These are phyloP conservation scores for Phoenicopterus ruber DNA, from an alignment of 2,113 vertebrate species.

Conservation along the genomic window DNA sequence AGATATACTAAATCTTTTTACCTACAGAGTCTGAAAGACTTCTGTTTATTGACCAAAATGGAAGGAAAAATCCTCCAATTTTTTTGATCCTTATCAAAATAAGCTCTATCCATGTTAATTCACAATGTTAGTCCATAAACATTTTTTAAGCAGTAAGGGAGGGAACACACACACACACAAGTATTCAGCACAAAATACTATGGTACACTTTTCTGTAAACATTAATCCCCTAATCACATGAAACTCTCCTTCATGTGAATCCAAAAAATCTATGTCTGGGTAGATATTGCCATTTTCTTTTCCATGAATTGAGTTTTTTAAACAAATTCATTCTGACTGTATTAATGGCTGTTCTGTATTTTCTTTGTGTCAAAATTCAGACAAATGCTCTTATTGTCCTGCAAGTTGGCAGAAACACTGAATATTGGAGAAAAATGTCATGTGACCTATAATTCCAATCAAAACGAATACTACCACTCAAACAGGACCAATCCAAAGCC, in stretches of 20 bases:
- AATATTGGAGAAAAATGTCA: constrained; percentile 52
- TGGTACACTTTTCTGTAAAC: neutral
- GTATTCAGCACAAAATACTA: neutral
- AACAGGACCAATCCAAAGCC: constrained; percentile 31
- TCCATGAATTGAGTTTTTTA: neutral
- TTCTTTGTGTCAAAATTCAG: constrained; percentile 45
- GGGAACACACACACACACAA: neutral
- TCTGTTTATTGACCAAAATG: neutral
- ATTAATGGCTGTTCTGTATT: constrained; percentile 36
- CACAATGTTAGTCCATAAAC: neutral
- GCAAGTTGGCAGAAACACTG: constrained; percentile 13
- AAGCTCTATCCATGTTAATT: neutral
- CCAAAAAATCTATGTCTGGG: neutral
- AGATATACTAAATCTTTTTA: neutral
- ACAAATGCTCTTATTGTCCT: constrained; percentile 53
- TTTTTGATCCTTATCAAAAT: constrained; percentile 21
- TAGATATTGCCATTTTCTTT: constrained; percentile 32
- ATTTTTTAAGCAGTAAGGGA: neutral
- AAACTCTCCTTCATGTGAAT: constrained; percentile 13
- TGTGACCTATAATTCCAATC: constrained; percentile 55
- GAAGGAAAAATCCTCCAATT: neutral
- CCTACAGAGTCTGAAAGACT: neutral
- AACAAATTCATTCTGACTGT: neutral
- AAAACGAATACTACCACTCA: constrained; percentile 22
- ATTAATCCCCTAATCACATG: neutral